These are phyloP conservation scores for Delphinus delphis DNA, from an alignment of 2,113 vertebrate species.

Conservation along the genomic window DNA sequence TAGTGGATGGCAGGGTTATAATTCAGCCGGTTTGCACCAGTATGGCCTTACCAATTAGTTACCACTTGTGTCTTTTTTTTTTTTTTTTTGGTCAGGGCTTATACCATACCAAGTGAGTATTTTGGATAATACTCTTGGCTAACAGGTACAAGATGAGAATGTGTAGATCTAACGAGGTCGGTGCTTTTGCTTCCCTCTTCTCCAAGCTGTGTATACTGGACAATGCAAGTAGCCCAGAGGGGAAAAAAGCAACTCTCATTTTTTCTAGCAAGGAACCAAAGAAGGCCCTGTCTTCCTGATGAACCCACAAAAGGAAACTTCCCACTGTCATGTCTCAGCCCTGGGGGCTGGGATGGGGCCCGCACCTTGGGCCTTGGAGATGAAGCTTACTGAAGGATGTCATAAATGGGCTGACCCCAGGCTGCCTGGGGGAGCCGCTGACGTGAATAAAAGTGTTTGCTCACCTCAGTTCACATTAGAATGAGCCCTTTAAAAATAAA, in stretches of 20 bases:
- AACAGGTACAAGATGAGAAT: neutral
- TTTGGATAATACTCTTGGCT: neutral
- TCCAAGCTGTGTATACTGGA: neutral
- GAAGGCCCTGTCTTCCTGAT: neutral
- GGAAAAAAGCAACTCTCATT: neutral
- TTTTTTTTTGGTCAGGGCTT: neutral
- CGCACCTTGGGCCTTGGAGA: neutral
- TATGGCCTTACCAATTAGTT: neutral
- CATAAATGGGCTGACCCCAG: neutral
- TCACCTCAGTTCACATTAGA: constrained; percentile 24
- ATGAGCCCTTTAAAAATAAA: constrained; percentile 55
- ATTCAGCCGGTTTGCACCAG: neutral
- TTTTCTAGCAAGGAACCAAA: neutral
- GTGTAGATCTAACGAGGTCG: neutral
- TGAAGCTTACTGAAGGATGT: neutral
- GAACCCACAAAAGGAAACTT: neutral
- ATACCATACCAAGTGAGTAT: neutral
- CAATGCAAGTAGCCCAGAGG: neutral
- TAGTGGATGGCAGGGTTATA: neutral
- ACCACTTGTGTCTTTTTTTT: neutral
- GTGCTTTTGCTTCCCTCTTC: neutral
- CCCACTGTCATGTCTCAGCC: neutral
- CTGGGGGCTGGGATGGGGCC: rapidly evolving
- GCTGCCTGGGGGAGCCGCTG: neutral
- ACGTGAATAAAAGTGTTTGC: neutral